These are phyloP conservation scores for Ceriagrion tenellum DNA, from an alignment of 2,888 invertebrate genomes.

Conservation along the genomic window DNA sequence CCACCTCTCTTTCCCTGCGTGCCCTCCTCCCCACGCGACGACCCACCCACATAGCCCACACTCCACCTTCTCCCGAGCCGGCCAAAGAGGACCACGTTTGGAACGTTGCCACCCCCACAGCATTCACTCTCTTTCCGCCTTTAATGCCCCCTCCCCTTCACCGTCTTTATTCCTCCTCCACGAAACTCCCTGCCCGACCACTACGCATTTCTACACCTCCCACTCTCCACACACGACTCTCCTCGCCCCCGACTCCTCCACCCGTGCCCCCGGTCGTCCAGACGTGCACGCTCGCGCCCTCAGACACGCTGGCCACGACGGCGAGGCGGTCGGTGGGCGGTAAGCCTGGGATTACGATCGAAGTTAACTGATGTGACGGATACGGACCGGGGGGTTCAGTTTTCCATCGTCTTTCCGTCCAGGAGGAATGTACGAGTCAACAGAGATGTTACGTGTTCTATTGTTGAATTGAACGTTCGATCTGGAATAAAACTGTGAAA, in stretches of 20 bases:
- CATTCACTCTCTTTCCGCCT: constrained; percentile 15
- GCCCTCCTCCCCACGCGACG: background rate
- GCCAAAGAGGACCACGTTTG: constrained; percentile 36
- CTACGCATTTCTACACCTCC: no score
- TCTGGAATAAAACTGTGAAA: no score
- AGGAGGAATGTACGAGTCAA: no score
- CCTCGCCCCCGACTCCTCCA: background rate
- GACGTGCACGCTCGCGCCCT: constrained; percentile 52
- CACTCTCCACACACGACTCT: background rate
- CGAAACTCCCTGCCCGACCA: no score
- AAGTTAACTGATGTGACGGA: no score
- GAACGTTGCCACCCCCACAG: constrained; percentile 52
- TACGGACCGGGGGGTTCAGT: no score
- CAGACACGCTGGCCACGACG: constrained; percentile 35
- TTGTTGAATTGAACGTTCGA: no score
- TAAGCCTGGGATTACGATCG: no score
- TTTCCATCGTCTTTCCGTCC: no score
- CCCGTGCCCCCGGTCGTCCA: background rate
- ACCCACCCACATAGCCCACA: background rate
- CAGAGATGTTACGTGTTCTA: background rate
- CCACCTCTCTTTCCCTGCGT: no score
- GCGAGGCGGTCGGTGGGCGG: background rate
- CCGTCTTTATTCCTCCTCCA: no score
- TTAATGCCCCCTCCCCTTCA: background rate
- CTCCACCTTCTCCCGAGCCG: background rate